Conservation (phyloP, 2,888 invertebrate species). For the Troides aeacus region DNA sequence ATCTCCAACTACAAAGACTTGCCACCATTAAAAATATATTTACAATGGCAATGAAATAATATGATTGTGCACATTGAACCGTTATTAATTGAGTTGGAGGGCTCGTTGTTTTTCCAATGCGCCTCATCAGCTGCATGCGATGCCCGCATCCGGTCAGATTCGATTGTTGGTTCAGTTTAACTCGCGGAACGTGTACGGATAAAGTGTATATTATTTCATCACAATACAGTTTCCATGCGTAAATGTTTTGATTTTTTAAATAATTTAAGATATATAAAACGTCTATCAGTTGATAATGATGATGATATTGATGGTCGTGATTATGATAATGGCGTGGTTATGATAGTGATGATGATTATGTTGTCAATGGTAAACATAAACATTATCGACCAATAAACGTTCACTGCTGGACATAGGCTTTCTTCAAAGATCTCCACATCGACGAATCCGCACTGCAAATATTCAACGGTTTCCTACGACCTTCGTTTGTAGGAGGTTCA, state of each 20-base stretch:
- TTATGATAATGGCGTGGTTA: too few relatives aligned
- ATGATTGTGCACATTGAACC: slow-evolving; percentile 1
- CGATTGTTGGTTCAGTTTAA: slow-evolving; percentile 4
- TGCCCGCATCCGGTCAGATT: neutral
- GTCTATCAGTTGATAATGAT: too few relatives aligned
- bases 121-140: slow-evolving; percentile 4
- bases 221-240: neutral
- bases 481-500: too few relatives aligned
- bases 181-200: slow-evolving; percentile 2
- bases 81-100: neutral
- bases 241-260: neutral
- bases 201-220: neutral
- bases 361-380: too few relatives aligned
- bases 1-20: neutral
- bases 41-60: neutral
- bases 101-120: slow-evolving; percentile 3
- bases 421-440: too few relatives aligned
- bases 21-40: neutral
- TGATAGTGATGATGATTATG: too few relatives aligned
- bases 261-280: too few relatives aligned
- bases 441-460: too few relatives aligned
- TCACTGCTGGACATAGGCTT: too few relatives aligned
- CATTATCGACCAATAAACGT: too few relatives aligned
- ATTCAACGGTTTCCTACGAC: too few relatives aligned
- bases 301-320: too few relatives aligned